These are phyloP conservation scores for Periphyllus acericola DNA, from an alignment of 2,888 invertebrate genomes.

Conservation along the genomic window DNA sequence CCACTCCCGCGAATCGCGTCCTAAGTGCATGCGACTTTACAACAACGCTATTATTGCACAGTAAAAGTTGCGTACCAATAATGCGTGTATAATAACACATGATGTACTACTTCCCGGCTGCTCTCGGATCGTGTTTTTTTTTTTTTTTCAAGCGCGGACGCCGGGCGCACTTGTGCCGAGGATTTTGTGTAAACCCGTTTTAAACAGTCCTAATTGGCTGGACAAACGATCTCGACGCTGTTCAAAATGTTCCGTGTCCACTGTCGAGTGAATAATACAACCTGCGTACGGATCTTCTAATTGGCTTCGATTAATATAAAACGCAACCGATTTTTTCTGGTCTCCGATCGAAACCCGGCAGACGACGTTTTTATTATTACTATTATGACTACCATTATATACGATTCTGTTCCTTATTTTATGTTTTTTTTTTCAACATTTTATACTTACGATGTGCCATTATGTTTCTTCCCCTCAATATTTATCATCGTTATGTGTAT, in stretches of 20 bases:
- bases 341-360: conserved; percentile 36
- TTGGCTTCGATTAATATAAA: conserved; percentile 57
- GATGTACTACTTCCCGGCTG: not conserved
- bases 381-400: not conserved
- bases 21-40: too few relatives aligned
- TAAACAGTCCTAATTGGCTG: conserved; percentile 58
- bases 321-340: conserved; percentile 36
- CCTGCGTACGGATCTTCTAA: conserved; percentile 53
- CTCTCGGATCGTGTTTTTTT: not conserved
- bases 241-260: conserved; percentile 34
- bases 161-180: conserved; percentile 36
- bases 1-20: not conserved
- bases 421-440: not conserved
- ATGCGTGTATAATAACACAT: not conserved
- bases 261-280: not conserved
- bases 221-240: conserved; percentile 55
- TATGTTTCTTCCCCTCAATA: not conserved
- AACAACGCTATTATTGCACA: too few relatives aligned
- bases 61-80: too few relatives aligned
- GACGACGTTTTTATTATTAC: conserved; percentile 25
- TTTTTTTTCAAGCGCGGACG: conserved; percentile 25
- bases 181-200: conserved; percentile 54
- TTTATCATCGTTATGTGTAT: not conserved
- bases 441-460: conserved; percentile 3
- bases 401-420: not conserved